These are phyloP conservation scores for Lacerta agilis DNA, from an alignment of 2,797 vertebrate species.

Conservation along the genomic window DNA sequence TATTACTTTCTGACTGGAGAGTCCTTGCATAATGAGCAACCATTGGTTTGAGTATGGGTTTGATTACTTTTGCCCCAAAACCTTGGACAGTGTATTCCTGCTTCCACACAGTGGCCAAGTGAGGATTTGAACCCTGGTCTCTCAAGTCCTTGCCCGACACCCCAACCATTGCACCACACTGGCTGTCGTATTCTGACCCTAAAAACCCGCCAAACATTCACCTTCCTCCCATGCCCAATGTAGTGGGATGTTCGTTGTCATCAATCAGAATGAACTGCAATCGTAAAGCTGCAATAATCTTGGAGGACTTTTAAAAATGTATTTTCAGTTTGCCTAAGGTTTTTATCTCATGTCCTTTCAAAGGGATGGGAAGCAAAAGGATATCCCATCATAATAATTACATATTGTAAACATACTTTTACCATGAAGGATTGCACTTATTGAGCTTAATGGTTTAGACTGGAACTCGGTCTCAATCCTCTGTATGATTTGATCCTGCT, in stretches of 20 bases:
- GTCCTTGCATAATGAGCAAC: not conserved
- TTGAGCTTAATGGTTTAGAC: not conserved
- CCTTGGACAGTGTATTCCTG: not conserved
- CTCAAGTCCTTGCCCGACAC: no score
- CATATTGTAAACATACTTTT: not conserved
- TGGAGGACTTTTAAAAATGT: not conserved
- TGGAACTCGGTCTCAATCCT: not conserved
- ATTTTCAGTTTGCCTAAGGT: not conserved
- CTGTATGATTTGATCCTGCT: not conserved
- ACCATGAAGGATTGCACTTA: not conserved
- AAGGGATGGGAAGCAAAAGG: not conserved
- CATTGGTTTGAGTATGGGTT: not conserved
- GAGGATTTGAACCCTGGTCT: no score
- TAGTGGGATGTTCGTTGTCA: not conserved
- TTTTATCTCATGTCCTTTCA: not conserved
- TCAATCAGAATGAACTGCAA: not conserved
- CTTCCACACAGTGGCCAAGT: not conserved
- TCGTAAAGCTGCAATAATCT: not conserved
- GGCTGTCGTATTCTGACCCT: not conserved
- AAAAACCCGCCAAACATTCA: not conserved
- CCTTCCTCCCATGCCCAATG: no score
- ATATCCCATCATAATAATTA: not conserved
- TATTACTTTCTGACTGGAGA: not conserved
- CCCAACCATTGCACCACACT: no score
- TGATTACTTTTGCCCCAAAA: no score